A percentile compares a stretch with the other conserved stretches of the same genome.
Evolutionary conservation across 1,140 invertebrate species (phyloP).

Genomic region (Cyclargus thomasi): DNA sequence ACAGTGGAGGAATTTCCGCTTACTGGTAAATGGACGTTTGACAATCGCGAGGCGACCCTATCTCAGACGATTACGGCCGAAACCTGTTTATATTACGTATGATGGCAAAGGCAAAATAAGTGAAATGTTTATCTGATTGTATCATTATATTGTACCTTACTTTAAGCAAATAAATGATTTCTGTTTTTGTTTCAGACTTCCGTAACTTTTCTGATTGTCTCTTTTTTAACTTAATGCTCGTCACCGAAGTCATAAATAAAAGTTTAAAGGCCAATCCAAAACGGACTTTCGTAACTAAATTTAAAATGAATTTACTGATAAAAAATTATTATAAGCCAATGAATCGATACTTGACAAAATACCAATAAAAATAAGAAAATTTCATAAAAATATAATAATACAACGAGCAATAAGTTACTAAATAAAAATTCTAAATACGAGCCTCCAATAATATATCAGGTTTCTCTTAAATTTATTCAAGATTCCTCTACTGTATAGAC

Average conservation of each 20-base stretch:
- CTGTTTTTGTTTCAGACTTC: background rate
- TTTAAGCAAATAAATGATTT: too few relatives aligned
- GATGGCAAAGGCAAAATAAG: too few relatives aligned
- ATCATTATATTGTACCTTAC: too few relatives aligned
- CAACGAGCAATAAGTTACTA: background rate
- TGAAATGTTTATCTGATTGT: too few relatives aligned
- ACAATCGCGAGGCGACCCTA: constrained; percentile 34
- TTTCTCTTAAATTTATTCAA: constrained; percentile 19
- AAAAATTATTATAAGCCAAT: background rate
- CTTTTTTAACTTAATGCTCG: background rate
- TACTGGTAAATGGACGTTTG: constrained; percentile 69
- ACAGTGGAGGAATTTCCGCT: constrained; percentile 69
- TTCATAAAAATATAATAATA: constrained; percentile 1
- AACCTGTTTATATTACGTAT: constrained; percentile 11
- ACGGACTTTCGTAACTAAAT: background rate
- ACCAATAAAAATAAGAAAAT: constrained; percentile 12
- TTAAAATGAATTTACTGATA: constrained; percentile 5
- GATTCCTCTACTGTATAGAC: constrained; percentile 65
- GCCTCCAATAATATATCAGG: constrained; percentile 3
- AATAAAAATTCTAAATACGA: constrained; percentile 2
- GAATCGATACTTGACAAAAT: background rate
- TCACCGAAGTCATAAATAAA: background rate
- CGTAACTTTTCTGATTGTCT: background rate
- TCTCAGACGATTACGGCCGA: constrained; percentile 19
- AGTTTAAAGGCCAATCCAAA: background rate